Evolutionary conservation across 2,888 invertebrate species (phyloP).

Genomic region (Agrypnus murinus): DNA sequence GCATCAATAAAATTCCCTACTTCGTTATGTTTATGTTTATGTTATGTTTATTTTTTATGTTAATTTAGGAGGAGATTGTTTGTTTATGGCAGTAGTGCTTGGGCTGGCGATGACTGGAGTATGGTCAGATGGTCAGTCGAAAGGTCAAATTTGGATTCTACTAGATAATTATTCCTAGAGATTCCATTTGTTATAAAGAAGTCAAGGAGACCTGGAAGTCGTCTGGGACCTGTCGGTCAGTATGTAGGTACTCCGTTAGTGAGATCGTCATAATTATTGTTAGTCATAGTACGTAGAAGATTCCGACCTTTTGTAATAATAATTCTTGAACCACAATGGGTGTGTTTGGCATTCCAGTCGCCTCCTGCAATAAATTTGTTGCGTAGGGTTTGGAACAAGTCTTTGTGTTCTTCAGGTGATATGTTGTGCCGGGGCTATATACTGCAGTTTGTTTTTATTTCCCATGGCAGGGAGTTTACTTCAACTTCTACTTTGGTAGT

Average conservation of each 20-base stretch:
- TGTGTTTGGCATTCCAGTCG: background rate
- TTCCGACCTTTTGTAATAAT: background rate
- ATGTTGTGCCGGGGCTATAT: background rate
- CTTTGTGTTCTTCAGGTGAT: background rate
- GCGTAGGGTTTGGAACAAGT: background rate
- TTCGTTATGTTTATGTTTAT: no score
- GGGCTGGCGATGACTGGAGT: background rate
- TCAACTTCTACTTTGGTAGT: no score
- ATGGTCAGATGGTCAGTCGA: constrained; percentile 1
- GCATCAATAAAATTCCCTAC: no score
- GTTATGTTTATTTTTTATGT: no score
- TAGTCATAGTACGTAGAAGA: background rate
- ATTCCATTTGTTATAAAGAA: constrained; percentile 2
- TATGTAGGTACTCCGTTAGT: background rate
- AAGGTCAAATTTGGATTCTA: background rate
- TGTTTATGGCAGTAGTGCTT: no score
- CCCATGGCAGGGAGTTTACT: background rate
- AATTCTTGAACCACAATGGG: no score
- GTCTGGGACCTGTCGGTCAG: background rate
- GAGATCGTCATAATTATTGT: background rate
- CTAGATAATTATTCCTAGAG: background rate
- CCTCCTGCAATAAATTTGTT: background rate
- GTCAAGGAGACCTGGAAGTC: background rate
- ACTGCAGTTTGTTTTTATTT: background rate
- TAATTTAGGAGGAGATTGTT: no score